Base-by-base conservation (phyloP, 1,140 invertebrate species). In the Coenobita brevimanus region DNA sequence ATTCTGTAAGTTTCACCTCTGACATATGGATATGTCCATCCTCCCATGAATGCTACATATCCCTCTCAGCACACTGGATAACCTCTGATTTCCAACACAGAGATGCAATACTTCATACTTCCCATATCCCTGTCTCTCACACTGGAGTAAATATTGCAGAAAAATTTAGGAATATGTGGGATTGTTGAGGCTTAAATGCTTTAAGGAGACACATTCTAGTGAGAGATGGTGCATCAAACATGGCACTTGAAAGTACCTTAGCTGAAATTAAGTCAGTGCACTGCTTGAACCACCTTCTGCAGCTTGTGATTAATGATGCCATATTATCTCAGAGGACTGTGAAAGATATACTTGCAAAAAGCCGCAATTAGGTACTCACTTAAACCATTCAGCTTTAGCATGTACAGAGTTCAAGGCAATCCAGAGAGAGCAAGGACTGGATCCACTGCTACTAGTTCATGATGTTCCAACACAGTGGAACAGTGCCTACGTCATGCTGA, bases 281-380 rank as follows among this genome's bases (percentile, higher is more conserved):
- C 54, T 80, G 78, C 36, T 80, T 50, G 54, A 80, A 33, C 46
- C 54, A 80, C 54, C 46, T 80, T 36, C 46, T 80, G 17, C 78
- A 80, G 60, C 78, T 80, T 60, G 38, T 80, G 46, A 64, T 80
- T 21, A 80, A 80, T 60, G 78, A 80, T 80, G 54, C 57, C 78
- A 80, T 80, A 13, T 27, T 80, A 2, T 80, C 78, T 33, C 46
- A 80, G 60, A 80, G 54, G 78, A 57, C n/a, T 80, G 78, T 80
- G 76, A 80, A 80, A 80, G 78, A 80, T 33, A 60, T 80, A 27
- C 54, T 80, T 13, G 54, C 50, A 6, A 80, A 80, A 80, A 80
- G 50, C 78, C 50, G 78, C 38, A 33, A 57, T 60, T 57, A 60
- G 33, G n/a, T 60, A 80, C 78, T n/a, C 78, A 80, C 57, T 60